Evolutionary conservation across 2,888 invertebrate species (phyloP).

Genomic region (Plebejus anna): DNA sequence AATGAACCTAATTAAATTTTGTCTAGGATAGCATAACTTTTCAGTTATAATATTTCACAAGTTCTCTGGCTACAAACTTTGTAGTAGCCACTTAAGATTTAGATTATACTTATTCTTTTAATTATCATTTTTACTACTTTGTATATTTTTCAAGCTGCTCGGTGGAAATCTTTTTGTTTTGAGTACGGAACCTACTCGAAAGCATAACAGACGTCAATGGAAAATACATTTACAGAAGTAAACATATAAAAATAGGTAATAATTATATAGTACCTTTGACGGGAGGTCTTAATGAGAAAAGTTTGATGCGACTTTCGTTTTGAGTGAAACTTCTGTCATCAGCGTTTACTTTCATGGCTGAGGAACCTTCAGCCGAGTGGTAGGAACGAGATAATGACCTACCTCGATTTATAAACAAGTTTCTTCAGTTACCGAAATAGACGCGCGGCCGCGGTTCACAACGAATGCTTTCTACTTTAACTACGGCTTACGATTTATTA

Average conservation of each 20-base stretch:
- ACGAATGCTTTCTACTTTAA: conserved; percentile 21
- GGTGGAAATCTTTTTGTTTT: background rate
- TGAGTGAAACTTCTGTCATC: conserved; percentile 74
- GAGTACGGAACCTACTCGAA: background rate
- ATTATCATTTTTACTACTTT: background rate
- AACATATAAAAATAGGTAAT: conserved; percentile 71
- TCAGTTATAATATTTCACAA: background rate
- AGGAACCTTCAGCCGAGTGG: conserved; percentile 50
- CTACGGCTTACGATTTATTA: background rate
- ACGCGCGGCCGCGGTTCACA: conserved; percentile 49
- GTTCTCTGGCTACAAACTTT: background rate
- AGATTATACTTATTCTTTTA: conserved; percentile 1
- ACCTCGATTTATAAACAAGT: conserved; percentile 63
- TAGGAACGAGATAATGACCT: conserved; percentile 59
- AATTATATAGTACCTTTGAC: conserved; percentile 69
- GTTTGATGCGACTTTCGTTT: conserved; percentile 75
- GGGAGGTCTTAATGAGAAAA: conserved; percentile 77
- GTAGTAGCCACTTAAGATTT: background rate
- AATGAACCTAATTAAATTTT: conserved; percentile 19
- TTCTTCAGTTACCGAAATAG: conserved; percentile 57
- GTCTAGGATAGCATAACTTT: background rate
- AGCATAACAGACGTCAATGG: background rate
- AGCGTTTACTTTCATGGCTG: conserved; percentile 63
- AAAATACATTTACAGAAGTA: conserved; percentile 59
- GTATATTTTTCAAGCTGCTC: background rate